Percentiles rank a stretch among this genome's conserved stretches.
These are phyloP conservation scores for Euthynnus affinis DNA, from an alignment of 2,797 vertebrate genomes.

Conservation along the genomic window DNA sequence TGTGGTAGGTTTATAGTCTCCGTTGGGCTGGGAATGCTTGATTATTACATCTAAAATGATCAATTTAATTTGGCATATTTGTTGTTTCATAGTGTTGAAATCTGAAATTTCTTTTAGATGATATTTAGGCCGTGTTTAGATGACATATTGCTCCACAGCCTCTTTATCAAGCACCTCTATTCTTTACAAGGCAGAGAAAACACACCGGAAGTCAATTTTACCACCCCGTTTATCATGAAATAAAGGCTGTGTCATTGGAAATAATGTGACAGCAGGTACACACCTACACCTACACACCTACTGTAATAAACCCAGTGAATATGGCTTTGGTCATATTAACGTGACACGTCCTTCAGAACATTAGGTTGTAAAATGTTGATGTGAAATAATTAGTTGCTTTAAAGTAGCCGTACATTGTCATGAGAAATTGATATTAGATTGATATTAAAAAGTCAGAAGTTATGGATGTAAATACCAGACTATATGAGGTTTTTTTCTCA, in stretches of 20 bases:
- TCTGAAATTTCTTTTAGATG: not conserved
- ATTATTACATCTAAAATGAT: not conserved
- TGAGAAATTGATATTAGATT: not conserved
- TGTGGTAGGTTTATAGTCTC: slow-evolving; percentile 23
- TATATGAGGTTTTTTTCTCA: not conserved
- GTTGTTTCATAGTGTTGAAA: not conserved
- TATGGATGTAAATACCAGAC: not conserved
- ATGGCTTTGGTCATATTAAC: slow-evolving; percentile 1
- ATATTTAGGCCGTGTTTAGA: not conserved
- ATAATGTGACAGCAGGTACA: slow-evolving; percentile 17
- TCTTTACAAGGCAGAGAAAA: slow-evolving; percentile 12
- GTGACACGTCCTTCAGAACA: not conserved
- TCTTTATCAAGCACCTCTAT: slow-evolving; percentile 9
- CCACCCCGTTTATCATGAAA: slow-evolving; percentile 30
- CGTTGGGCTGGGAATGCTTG: not conserved
- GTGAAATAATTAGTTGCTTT: not conserved
- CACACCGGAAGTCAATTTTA: slow-evolving; percentile 28
- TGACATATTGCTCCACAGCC: not conserved
- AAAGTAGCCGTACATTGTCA: not conserved
- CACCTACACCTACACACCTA: slow-evolving; percentile 41
- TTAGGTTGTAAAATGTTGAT: not conserved
- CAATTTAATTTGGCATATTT: not conserved
- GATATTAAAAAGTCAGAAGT: not conserved
- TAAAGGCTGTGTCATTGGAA: slow-evolving; percentile 16
- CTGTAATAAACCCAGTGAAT: slow-evolving; percentile 27